A percentile compares a stretch with the other conserved stretches of the same genome.
Conservation (phyloP, 2,888 invertebrate species). For the Catocala nupta region DNA sequence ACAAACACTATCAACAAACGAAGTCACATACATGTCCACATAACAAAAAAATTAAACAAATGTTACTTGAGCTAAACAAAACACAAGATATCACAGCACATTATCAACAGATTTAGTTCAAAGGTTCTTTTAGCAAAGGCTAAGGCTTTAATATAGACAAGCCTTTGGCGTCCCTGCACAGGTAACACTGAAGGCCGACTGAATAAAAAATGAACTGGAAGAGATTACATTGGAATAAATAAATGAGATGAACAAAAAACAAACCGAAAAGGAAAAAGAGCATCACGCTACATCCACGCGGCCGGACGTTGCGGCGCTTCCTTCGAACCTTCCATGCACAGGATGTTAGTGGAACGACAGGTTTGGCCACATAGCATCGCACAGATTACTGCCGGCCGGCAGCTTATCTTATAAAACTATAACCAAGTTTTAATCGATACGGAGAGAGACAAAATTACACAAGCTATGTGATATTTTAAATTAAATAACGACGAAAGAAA, state of each 20-base stretch:
- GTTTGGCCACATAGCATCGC: constrained; percentile 54
- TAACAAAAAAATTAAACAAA: constrained; percentile 37
- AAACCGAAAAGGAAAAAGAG: constrained; percentile 83
- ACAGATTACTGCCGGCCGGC: constrained; percentile 24
- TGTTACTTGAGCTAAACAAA: constrained; percentile 37
- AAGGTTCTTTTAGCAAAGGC: constrained; percentile 56
- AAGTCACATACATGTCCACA: constrained; percentile 58
- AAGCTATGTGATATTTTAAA: constrained; percentile 2
- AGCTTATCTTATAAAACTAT: constrained; percentile 21
- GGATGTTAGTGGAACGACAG: constrained; percentile 70
- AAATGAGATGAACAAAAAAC: constrained; percentile 88
- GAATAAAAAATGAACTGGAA: constrained; percentile 87
- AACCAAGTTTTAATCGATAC: not conserved
- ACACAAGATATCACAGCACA: constrained; percentile 28
- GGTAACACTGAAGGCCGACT: constrained; percentile 87
- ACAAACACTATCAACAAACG: constrained; percentile 43
- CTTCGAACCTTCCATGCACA: constrained; percentile 79
- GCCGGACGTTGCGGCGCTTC: constrained; percentile 87
- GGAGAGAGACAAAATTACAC: constrained; percentile 15
- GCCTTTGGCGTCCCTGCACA: constrained; percentile 82
- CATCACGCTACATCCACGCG: constrained; percentile 86
- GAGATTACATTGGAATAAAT: constrained; percentile 88
- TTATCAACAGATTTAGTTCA: constrained; percentile 24
- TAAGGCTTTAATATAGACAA: constrained; percentile 65
- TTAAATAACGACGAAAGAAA: not conserved